Evolutionary conservation across 2,888 invertebrate species (phyloP).

Genomic region (Lasioglossum calceatum): DNA sequence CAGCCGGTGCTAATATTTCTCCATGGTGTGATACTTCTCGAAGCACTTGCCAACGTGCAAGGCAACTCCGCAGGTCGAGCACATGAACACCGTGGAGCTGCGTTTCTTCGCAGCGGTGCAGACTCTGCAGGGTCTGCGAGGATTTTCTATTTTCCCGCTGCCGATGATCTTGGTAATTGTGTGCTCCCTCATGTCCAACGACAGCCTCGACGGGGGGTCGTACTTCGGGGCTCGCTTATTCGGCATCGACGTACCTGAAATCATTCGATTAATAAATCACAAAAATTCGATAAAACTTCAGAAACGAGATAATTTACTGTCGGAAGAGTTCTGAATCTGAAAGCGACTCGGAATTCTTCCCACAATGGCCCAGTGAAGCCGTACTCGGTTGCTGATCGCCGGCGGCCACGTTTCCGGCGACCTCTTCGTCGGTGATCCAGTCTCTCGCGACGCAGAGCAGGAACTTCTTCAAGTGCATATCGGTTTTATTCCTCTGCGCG

Average conservation of each 20-base stretch:
- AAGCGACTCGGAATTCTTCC: not conserved
- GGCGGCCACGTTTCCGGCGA: not conserved
- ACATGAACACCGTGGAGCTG: not conserved
- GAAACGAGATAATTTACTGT: not conserved
- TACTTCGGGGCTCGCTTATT: conserved; percentile 1
- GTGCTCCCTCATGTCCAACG: conserved; percentile 5
- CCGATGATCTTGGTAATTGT: not conserved
- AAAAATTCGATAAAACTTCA: no score
- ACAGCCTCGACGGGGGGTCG: not conserved
- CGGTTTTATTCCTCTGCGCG: not conserved
- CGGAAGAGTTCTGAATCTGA: not conserved
- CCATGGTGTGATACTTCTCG: conserved; percentile 11
- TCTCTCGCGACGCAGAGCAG: not conserved
- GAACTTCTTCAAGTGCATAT: not conserved
- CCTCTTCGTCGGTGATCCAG: not conserved
- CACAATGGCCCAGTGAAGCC: not conserved
- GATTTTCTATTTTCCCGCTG: not conserved
- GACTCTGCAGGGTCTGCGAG: not conserved
- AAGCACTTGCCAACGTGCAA: not conserved
- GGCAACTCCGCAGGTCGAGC: not conserved
- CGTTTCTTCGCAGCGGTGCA: conserved; percentile 9
- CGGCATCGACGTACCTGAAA: not conserved
- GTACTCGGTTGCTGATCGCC: not conserved
- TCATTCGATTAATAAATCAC: not conserved
- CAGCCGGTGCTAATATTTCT: not conserved